Percentiles rank a stretch among this genome's conserved stretches.
These are phyloP conservation scores for Pterocles orientalis DNA, from an alignment of 2,113 vertebrate species.

Conservation along the genomic window DNA sequence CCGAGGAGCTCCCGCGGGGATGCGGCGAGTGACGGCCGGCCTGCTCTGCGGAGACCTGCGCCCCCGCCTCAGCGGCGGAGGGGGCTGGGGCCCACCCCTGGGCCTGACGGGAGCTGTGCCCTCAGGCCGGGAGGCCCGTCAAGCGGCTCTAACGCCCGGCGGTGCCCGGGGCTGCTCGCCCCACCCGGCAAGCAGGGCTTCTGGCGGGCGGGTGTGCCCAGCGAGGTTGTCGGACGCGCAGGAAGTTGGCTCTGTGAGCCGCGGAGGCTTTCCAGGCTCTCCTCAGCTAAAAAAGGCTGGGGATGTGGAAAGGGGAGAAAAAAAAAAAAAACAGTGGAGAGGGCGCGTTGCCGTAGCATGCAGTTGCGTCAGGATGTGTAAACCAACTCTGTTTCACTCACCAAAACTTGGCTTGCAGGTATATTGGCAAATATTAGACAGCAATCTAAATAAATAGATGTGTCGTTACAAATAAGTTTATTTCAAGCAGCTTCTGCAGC, in stretches of 20 bases:
- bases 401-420: rapidly evolving
- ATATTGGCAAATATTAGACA: rapidly evolving
- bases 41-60: no score
- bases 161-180: no score
- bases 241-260: neutral
- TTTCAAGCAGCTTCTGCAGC: neutral
- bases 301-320: neutral
- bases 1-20: no score
- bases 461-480: neutral
- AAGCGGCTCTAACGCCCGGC: no score
- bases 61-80: neutral
- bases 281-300: rapidly evolving
- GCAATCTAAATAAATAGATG: neutral
- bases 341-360: rapidly evolving
- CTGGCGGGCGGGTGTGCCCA: neutral
- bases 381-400: rapidly evolving
- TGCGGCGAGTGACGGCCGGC: neutral
- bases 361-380: rapidly evolving
- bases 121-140: rapidly evolving
- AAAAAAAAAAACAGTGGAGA: neutral
- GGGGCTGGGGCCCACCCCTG: no score
- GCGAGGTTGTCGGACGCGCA: neutral
- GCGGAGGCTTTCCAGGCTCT: neutral
- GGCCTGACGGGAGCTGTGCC: neutral
- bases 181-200: neutral